These are phyloP conservation scores for Philaethria dido DNA, from an alignment of 2,888 invertebrate species.

Conservation along the genomic window DNA sequence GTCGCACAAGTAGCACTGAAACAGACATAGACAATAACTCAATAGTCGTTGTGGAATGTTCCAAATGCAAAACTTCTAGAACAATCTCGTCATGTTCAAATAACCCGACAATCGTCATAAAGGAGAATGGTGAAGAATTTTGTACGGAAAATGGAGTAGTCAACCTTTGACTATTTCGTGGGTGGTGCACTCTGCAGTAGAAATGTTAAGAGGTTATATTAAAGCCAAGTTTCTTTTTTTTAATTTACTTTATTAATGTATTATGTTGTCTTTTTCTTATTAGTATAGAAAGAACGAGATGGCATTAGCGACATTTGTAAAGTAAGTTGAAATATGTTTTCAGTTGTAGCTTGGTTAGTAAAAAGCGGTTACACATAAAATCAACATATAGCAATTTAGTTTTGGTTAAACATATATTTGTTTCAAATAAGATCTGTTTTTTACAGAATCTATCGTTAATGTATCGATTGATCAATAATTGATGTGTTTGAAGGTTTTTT, in stretches of 20 bases:
- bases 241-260: not conserved
- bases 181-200: constrained; percentile 82
- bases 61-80: constrained; percentile 62
- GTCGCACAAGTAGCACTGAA: constrained; percentile 73
- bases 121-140: constrained; percentile 63
- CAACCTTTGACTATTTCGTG: constrained; percentile 77
- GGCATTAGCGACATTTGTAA: not conserved
- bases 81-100: constrained; percentile 59
- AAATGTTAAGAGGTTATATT: constrained; percentile 30
- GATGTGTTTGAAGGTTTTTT: too few species aligned
- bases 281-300: not conserved
- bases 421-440: too few species aligned
- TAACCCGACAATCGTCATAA: constrained; percentile 71
- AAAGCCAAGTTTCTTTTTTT: not conserved
- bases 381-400: not conserved
- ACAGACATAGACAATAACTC: constrained; percentile 77
- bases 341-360: not conserved
- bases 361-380: not conserved
- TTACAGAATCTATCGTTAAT: too few species aligned
- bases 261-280: not conserved
- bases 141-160: constrained; percentile 65
- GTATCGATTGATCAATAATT: too few species aligned
- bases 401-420: too few species aligned
- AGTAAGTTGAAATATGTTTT: not conserved
- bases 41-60: constrained; percentile 76